Conservation (phyloP, 2,888 invertebrate genomes). For the Lepidochitona cinerea region DNA sequence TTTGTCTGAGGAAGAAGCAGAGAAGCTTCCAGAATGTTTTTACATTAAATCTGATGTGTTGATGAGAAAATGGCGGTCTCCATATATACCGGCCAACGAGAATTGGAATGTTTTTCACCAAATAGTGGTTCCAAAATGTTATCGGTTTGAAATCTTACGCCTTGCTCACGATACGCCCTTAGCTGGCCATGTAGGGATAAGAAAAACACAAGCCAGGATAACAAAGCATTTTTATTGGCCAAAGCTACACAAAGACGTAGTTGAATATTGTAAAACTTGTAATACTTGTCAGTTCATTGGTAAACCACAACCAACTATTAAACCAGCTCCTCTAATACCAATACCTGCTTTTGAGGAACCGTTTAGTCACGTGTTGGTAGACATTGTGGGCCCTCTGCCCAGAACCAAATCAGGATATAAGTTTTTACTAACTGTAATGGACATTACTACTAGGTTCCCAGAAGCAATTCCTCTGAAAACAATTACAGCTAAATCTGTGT, state of each 20-base stretch:
- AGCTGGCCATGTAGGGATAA: conserved; percentile 12
- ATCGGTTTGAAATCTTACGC: conserved; percentile 3
- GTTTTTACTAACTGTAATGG: conserved; percentile 19
- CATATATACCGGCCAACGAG: conserved; percentile 7
- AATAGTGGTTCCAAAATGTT: background rate
- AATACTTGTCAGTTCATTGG: conserved; percentile 16
- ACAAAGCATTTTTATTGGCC: conserved; percentile 15
- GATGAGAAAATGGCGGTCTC: conserved; percentile 15
- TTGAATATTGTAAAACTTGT: conserved; percentile 11
- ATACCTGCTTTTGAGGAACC: conserved; percentile 19
- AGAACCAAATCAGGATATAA: conserved; percentile 12
- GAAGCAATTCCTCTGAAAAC: conserved; percentile 18
- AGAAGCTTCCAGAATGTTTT: conserved; percentile 2
- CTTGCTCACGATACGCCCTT: conserved; percentile 7
- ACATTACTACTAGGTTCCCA: conserved; percentile 15
- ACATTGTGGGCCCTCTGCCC: conserved; percentile 19
- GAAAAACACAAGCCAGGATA: conserved; percentile 3
- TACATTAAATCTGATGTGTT: conserved; percentile 7
- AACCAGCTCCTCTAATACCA: conserved; percentile 5
- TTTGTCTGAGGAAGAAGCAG: background rate
- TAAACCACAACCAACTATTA: background rate
- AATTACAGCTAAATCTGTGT: background rate
- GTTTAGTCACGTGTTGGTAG: conserved; percentile 4
- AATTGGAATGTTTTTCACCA: background rate
- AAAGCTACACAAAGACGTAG: conserved; percentile 12